phyloP scores from a whole-genome alignment of 2,888 invertebrate species.

The Stictocephala bisonia region DNA sequence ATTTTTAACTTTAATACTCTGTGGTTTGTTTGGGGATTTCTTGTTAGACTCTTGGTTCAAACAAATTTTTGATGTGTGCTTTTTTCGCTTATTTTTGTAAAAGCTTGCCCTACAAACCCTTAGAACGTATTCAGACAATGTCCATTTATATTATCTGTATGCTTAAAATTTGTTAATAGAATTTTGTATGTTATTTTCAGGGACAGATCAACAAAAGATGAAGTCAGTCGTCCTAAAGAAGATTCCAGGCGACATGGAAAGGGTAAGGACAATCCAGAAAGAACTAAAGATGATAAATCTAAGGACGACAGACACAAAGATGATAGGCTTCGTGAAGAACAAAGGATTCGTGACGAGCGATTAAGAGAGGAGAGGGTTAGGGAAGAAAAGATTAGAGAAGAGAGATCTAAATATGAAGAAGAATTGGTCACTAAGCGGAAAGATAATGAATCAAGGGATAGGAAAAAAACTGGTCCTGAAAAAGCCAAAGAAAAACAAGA shows the following conservation, averaged over 20 bases:
- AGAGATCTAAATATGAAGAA: constrained; percentile 53
- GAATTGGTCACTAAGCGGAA: constrained; percentile 53
- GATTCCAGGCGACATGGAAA: constrained; percentile 56
- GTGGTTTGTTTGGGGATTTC: too few species aligned
- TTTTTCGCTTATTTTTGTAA: too few species aligned
- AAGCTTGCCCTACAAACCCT: too few species aligned
- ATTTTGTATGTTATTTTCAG: constrained; percentile 42
- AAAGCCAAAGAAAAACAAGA: constrained; percentile 54
- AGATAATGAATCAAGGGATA: constrained; percentile 56
- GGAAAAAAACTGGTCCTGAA: constrained; percentile 32
- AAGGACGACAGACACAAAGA: constrained; percentile 60
- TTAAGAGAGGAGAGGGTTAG: constrained; percentile 68
- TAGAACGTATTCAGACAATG: too few species aligned
- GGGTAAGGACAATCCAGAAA: constrained; percentile 20
- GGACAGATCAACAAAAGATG: constrained; percentile 62
- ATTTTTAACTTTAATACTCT: too few species aligned
- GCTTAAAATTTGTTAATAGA: too few species aligned
- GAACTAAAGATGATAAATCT: constrained; percentile 63
- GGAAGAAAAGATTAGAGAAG: constrained; percentile 65
- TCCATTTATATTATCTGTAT: too few species aligned
- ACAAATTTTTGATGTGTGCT: too few species aligned
- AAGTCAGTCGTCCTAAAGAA: constrained; percentile 62
- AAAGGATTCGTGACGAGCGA: constrained; percentile 62
- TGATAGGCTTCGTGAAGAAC: constrained; percentile 63
- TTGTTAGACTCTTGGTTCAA: too few species aligned